Evolutionary conservation across 2,797 vertebrate genomes (phyloP).

Genomic region (Protosalanx chinensis): DNA sequence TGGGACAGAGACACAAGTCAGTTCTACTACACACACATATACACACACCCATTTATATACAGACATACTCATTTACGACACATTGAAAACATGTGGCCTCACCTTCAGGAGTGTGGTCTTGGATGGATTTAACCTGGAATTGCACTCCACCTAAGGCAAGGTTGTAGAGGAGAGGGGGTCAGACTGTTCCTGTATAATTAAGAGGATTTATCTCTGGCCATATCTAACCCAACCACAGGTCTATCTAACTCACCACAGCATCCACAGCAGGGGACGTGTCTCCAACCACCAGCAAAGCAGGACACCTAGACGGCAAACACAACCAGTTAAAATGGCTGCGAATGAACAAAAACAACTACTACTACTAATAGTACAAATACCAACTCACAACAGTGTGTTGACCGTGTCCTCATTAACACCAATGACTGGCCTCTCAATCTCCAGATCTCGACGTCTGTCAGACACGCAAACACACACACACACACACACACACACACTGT

Average conservation of each 20-base stretch:
- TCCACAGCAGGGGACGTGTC: slow-evolving; percentile 95
- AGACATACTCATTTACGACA: neutral
- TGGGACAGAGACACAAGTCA: slow-evolving; percentile 48
- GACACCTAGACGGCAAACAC: slow-evolving; percentile 75
- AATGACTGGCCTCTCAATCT: slow-evolving; percentile 87
- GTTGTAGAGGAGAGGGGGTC: neutral
- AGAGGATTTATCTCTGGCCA: neutral
- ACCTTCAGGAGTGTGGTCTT: slow-evolving; percentile 95
- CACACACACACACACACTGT: neutral
- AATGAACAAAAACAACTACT: neutral
- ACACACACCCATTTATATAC: neutral
- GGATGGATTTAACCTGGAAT: slow-evolving; percentile 92
- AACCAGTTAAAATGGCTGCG: neutral
- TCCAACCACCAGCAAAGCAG: slow-evolving; percentile 89
- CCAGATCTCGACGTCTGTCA: slow-evolving; percentile 87
- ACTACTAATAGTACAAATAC: neutral
- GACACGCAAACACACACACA: slow-evolving; percentile 27
- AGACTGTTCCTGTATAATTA: neutral
- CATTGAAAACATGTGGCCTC: slow-evolving; percentile 27
- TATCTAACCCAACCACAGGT: neutral
- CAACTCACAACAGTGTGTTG: slow-evolving; percentile 88
- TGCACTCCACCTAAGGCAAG: slow-evolving; percentile 89
- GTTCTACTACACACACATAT: neutral
- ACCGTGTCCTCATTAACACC: slow-evolving; percentile 81
- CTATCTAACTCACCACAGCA: slow-evolving; percentile 82